Evolutionary conservation across 92 coral and sea anemone genomes (phyloP).

Genomic region (Siderastrea siderea): DNA sequence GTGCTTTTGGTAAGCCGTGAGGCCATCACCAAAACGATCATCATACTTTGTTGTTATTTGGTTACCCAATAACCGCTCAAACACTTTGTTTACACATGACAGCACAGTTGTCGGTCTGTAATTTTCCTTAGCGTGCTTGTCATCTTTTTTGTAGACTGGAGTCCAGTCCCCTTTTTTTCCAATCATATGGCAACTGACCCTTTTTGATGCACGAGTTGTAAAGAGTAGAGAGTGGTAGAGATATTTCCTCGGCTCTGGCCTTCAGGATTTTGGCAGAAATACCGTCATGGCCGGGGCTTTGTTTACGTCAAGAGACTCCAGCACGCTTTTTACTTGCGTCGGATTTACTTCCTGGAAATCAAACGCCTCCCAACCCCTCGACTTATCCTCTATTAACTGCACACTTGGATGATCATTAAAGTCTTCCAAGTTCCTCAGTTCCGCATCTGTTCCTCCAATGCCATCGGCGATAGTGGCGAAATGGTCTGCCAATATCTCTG

Average conservation of each 20-base stretch:
- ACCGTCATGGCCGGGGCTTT: conserved; percentile 28
- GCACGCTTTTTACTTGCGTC: conserved; percentile 24
- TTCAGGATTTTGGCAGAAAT: neutral
- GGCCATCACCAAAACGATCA: no score
- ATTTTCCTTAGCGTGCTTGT: no score
- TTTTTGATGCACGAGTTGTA: neutral
- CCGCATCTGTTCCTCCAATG: conserved; percentile 4
- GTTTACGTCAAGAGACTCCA: conserved; percentile 26
- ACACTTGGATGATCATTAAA: conserved; percentile 37
- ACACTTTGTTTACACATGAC: no score
- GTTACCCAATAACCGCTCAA: no score
- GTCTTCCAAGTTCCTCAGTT: neutral
- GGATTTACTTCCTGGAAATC: conserved; percentile 35
- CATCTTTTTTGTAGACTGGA: no score
- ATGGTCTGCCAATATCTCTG: conserved; percentile 35
- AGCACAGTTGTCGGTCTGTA: no score
- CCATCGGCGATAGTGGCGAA: conserved; percentile 34
- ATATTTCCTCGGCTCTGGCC: no score
- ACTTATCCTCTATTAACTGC: conserved; percentile 4
- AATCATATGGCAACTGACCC: neutral
- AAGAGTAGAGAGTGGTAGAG: neutral
- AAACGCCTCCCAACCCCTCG: conserved; percentile 14
- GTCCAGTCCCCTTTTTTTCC: no score
- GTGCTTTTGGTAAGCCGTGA: no score
- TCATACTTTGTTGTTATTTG: no score